Base-by-base conservation (phyloP, 2,113 vertebrate genomes). In the Triplophysa tibetana region DNA sequence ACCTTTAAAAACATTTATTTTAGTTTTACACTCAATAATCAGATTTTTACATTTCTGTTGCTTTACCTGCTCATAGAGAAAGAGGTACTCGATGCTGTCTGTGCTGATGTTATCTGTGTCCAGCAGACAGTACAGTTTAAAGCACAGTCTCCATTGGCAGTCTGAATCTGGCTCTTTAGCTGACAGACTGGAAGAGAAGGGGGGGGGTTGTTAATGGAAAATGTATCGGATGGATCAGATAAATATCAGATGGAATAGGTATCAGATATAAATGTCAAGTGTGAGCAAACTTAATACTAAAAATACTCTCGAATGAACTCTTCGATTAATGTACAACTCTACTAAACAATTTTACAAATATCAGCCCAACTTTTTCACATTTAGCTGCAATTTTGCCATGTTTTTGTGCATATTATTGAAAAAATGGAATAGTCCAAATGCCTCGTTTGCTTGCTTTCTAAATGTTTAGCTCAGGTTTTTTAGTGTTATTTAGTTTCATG, bases 21-120 rank as follows among this genome's bases (percentile, higher is more conserved):
- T 10, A 45, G 11, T 45, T 45, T 45, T 1, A 11, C 43, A 11
- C 43, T 45, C 12, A 16, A 50, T 68, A 72, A 56, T 54, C 81
- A 19, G 80, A 19, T 24, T 13, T 60, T 21, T 66, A 8, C 7
- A 38, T 38, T 38, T 38, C 6, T 41, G 4, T 24, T 0, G 2
- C 52, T 54, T 75, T 84, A 98, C 96, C 95, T 98, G 96, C 89
- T 97, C 96, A 4, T 97, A 98, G 64, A 98, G 94, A 85, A 98
- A 94, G 69, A 94, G 89, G 23, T 97, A 94, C 87, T 98, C 96
- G 14, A 96, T 91, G 86, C 94, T 94, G 84, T 97, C 94, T 2
- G 92, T 92, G 0, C 94, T 93, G 85, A 98, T 94, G 3, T 89
- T 92, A 80, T 96, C 95, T 0, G 93, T 93, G 61, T 96, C 96